These are phyloP conservation scores for Rhopalosiphum padi DNA, from an alignment of 1,140 invertebrate genomes.

Conservation along the genomic window DNA sequence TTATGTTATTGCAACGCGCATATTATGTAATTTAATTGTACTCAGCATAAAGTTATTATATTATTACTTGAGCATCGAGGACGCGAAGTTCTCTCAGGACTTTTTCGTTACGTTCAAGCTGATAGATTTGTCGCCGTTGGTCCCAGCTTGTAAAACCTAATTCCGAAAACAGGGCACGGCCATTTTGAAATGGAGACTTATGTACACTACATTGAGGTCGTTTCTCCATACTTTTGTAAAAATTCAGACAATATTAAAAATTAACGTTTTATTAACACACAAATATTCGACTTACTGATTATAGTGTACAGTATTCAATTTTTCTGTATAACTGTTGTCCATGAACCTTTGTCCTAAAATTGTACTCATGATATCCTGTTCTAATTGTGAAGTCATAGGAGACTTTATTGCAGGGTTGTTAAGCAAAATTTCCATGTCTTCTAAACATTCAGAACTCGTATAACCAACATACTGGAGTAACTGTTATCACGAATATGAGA, in stretches of 20 bases:
- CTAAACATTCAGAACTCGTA: slow-evolving; percentile 89
- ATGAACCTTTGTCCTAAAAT: slow-evolving; percentile 81
- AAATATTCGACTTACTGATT: not conserved
- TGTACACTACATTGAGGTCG: slow-evolving; percentile 50
- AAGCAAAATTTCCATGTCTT: slow-evolving; percentile 72
- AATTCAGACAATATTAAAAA: slow-evolving; percentile 8
- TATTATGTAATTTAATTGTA: not conserved
- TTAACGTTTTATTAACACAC: not conserved
- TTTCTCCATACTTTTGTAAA: slow-evolving; percentile 36
- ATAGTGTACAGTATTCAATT: slow-evolving; percentile 61
- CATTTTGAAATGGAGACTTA: slow-evolving; percentile 77
- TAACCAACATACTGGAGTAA: slow-evolving; percentile 88
- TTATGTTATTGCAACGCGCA: not conserved
- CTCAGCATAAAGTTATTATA: not conserved
- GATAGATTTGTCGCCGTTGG: slow-evolving; percentile 81
- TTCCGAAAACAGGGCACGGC: slow-evolving; percentile 87
- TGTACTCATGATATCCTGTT: slow-evolving; percentile 84
- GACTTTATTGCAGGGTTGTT: slow-evolving; percentile 74
- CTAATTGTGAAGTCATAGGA: slow-evolving; percentile 73
- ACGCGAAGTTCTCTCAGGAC: slow-evolving; percentile 90
- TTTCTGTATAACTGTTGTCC: slow-evolving; percentile 72
- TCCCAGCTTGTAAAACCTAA: slow-evolving; percentile 90
- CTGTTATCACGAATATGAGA: slow-evolving; percentile 65
- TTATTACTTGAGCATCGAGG: slow-evolving; percentile 80
- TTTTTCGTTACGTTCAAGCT: slow-evolving; percentile 89